These are phyloP conservation scores for Misgurnus mizolepis DNA, from an alignment of 2,113 vertebrate genomes.

Conservation along the genomic window DNA sequence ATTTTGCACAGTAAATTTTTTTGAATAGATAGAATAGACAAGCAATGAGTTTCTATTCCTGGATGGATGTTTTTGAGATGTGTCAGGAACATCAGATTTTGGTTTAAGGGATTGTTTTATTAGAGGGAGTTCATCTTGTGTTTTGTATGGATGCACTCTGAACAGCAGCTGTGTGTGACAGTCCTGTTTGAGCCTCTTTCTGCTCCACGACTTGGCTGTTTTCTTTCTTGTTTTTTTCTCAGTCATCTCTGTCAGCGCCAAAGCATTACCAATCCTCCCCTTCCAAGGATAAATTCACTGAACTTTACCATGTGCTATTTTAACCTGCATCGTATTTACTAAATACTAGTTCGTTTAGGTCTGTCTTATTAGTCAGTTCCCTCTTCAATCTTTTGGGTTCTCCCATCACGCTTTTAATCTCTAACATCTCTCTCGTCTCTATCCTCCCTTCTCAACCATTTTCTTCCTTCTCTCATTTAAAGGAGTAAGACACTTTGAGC, in stretches of 20 bases:
- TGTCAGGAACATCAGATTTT: slow-evolving; percentile 21
- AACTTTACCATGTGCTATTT: neutral
- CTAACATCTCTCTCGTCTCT: neutral
- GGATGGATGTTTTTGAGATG: slow-evolving; percentile 22
- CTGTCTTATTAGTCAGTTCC: neutral
- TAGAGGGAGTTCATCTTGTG: neutral
- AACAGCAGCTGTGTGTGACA: slow-evolving; percentile 33
- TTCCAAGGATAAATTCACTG: neutral
- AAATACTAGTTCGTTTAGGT: no score
- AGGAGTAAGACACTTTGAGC: slow-evolving; percentile 7
- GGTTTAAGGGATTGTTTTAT: slow-evolving; percentile 37
- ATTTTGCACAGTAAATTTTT: no score
- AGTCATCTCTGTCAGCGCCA: neutral
- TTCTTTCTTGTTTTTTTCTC: neutral
- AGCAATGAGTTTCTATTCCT: slow-evolving; percentile 27
- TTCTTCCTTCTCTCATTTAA: slow-evolving; percentile 4
- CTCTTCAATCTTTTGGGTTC: neutral
- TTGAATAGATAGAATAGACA: neutral
- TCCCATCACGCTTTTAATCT: neutral
- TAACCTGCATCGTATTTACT: neutral
- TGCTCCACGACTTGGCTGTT: slow-evolving; percentile 28
- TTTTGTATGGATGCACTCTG: neutral
- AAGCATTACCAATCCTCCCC: neutral
- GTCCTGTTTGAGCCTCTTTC: neutral
- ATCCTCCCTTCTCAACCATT: neutral